Conservation (phyloP, 2,113 vertebrate species). For the Gnathonemus longibarbis region DNA sequence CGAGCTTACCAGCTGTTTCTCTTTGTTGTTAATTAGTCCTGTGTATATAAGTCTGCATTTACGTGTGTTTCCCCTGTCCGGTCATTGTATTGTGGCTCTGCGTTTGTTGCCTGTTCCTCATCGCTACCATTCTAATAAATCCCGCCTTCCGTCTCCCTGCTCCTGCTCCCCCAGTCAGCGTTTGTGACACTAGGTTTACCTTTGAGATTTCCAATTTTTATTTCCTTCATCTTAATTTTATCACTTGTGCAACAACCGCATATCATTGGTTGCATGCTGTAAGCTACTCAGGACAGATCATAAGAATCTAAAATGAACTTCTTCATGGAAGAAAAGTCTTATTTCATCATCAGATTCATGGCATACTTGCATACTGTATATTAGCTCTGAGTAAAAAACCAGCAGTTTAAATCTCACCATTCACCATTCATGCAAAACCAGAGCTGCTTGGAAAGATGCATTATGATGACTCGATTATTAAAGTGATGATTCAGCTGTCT, state of each 20-base stretch:
- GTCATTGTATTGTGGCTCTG: too few species aligned
- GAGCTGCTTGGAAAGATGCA: not conserved
- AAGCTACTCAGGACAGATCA: not conserved
- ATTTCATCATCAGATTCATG: not conserved
- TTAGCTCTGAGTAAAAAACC: not conserved
- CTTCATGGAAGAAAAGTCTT: not conserved
- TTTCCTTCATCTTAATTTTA: not conserved
- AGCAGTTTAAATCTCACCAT: not conserved
- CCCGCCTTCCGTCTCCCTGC: too few species aligned
- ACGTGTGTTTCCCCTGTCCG: too few species aligned
- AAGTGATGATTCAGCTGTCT: not conserved
- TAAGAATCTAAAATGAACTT: not conserved
- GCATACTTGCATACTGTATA: not conserved
- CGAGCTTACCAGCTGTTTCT: too few species aligned
- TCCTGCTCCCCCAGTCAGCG: too few species aligned
- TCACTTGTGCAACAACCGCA: not conserved
- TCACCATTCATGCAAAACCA: not conserved
- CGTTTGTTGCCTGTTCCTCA: too few species aligned
- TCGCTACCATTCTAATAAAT: too few species aligned
- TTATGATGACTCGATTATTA: not conserved
- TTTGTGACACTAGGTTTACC: not conserved
- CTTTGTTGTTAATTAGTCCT: too few species aligned
- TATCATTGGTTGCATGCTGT: not conserved
- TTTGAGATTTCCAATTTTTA: not conserved
- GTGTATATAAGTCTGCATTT: too few species aligned